Conservation (phyloP, 1,140 invertebrate species). For the Streblospio benedicti region DNA sequence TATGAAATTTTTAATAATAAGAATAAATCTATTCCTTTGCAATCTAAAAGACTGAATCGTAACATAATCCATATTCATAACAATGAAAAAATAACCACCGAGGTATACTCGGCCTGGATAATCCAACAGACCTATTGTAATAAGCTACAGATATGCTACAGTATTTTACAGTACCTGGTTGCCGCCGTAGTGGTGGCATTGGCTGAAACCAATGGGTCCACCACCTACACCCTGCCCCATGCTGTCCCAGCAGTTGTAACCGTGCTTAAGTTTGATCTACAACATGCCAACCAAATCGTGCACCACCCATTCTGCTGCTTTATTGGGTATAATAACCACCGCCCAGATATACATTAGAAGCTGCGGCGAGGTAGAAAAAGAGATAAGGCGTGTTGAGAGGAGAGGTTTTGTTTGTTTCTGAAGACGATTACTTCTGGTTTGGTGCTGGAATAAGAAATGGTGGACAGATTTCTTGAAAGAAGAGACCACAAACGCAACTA, state of each 20-base stretch:
- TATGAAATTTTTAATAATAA: neutral
- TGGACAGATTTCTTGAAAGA: no score
- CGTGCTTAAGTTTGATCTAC: constrained; percentile 10
- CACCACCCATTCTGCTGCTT: no score
- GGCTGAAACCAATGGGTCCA: constrained; percentile 55
- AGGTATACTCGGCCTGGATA: neutral
- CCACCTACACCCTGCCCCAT: constrained; percentile 58
- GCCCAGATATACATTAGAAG: no score
- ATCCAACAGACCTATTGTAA: neutral
- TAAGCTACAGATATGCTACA: neutral
- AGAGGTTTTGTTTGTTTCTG: no score
- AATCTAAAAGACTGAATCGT: neutral
- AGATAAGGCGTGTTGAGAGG: no score
- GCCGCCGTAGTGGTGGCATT: constrained; percentile 88
- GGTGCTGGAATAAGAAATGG: no score
- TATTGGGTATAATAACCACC: no score
- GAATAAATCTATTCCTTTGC: neutral
- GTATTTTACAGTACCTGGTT: constrained; percentile 62
- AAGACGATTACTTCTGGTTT: no score
- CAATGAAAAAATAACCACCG: neutral
- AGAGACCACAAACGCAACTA: no score
- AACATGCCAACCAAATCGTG: no score
- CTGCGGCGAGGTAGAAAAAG: no score
- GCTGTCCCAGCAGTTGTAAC: constrained; percentile 73
- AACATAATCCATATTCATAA: neutral